Evolutionary conservation across 2,888 invertebrate genomes (phyloP).

Genomic region (Folsomia manolachei): DNA sequence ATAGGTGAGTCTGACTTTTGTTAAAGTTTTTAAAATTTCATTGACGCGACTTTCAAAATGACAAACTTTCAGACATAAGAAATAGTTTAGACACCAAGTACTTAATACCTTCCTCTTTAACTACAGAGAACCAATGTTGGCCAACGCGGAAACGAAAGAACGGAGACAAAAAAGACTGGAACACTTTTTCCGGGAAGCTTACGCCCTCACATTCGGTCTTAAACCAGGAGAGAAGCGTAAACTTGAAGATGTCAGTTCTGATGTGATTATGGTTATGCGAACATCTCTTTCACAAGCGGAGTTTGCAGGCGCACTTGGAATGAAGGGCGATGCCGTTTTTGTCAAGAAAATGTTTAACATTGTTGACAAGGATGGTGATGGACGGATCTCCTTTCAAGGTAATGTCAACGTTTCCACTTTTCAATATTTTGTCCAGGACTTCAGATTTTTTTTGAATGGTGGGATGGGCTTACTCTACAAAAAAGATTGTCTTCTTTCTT

Average conservation of each 20-base stretch:
- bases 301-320: conserved; percentile 91
- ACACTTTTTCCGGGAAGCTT: conserved; percentile 92
- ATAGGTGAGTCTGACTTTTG: too few species aligned
- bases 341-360: conserved; percentile 97
- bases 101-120: too few species aligned
- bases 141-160: conserved; percentile 89
- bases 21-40: too few species aligned
- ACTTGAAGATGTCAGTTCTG: conserved; percentile 61
- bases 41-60: too few species aligned
- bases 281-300: conserved; percentile 87
- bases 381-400: conserved; percentile 81
- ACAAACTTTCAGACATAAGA: too few species aligned
- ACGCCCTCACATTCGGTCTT: conserved; percentile 86
- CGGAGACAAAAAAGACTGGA: conserved; percentile 81
- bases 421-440: too few species aligned
- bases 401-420: too few species aligned
- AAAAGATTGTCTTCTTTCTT: too few species aligned
- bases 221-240: conserved; percentile 78
- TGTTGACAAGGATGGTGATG: conserved; percentile 90
- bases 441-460: too few species aligned
- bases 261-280: conserved; percentile 86
- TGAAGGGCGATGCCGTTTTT: conserved; percentile 91
- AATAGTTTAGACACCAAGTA: too few species aligned
- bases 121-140: conserved; percentile 80
- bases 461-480: too few species aligned